Base-by-base conservation (phyloP, 2,888 invertebrate species). In the Drosophila melanosoma region DNA sequence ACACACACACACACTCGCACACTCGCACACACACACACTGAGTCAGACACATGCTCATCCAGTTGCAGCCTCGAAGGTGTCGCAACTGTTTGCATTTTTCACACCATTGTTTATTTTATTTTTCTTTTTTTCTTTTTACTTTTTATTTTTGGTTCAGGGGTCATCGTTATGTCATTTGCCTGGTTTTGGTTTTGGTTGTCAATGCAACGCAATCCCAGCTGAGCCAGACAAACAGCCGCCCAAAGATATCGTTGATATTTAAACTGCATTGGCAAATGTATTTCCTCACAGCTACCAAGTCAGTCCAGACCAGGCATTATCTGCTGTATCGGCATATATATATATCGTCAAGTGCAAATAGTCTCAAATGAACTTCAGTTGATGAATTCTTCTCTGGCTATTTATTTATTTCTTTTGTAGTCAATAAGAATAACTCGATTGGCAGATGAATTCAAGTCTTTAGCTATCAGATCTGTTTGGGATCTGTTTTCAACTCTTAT, bases 1-100 rank as follows among this genome's bases (percentile, higher is more conserved):
- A 58, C 42, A 73, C 45, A 32, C 45, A 42, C 48, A 79, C 56
- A 54, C 38, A 42, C 57, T 68, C 36, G 49, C 48, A 20, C 32
- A 32, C 17, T 23, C 11, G 8, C 32, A 59, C 15, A 53, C 35
- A 8, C 11, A 53, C 17, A 26, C 48, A 80, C 26, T 32, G 29
- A 52, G 63, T 23, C 58, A 64, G 81, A 60, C 74, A 73, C 66
- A 35, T 69, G 79, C 57, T 78, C 71, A 69, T 67, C 74, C 66
- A 58, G 61, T 57, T 69, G 23, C 23, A 45, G 45, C 10, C 29
- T 38, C 20, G 76, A 38, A 88, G 87, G 90, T 88, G 90, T 90
- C 67, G 56, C 69, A 74, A 76, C 83, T 80, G 80, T 81, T 88
- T 87, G 72, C 70, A 74, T 89, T 83, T 74, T 81, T 80, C 76